These are phyloP conservation scores for Automeris io DNA, from an alignment of 2,888 invertebrate genomes.

Conservation along the genomic window DNA sequence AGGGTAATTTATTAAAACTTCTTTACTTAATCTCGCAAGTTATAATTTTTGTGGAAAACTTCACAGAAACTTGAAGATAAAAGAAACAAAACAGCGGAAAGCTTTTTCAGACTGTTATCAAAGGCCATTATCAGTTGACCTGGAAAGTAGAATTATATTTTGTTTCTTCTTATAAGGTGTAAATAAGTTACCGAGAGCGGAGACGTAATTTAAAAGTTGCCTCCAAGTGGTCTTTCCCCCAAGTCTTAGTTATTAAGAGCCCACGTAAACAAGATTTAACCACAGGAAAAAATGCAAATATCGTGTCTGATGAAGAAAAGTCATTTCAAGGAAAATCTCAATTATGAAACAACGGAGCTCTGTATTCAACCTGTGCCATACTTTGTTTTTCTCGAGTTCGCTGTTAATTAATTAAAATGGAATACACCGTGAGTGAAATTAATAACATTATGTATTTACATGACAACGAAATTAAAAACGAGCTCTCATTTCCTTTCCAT, in stretches of 20 bases:
- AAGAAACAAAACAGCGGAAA: slow-evolving; percentile 75
- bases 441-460: slow-evolving; percentile 56
- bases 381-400: slow-evolving; percentile 27
- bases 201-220: slow-evolving; percentile 70
- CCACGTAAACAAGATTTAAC: slow-evolving; percentile 42
- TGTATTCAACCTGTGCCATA: neutral
- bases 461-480: slow-evolving; percentile 71
- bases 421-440: slow-evolving; percentile 46
- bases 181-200: slow-evolving; percentile 66
- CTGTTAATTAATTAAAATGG: slow-evolving; percentile 46
- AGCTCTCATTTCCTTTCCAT: slow-evolving; percentile 63
- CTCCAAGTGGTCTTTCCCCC: slow-evolving; percentile 46
- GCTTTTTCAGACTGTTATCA: slow-evolving; percentile 74
- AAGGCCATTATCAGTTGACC: slow-evolving; percentile 74
- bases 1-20: slow-evolving; percentile 70
- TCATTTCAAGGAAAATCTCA: slow-evolving; percentile 15
- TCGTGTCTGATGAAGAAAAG: slow-evolving; percentile 34
- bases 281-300: slow-evolving; percentile 35
- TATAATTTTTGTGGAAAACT: slow-evolving; percentile 71
- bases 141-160: slow-evolving; percentile 74
- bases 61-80: slow-evolving; percentile 67
- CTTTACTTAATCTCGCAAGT: slow-evolving; percentile 69
- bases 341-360: neutral
- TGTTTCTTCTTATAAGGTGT: slow-evolving; percentile 68
- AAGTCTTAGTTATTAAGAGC: slow-evolving; percentile 41